phyloP scores from a whole-genome alignment of 1,140 invertebrate genomes.

The Heliconius eleuchia region DNA sequence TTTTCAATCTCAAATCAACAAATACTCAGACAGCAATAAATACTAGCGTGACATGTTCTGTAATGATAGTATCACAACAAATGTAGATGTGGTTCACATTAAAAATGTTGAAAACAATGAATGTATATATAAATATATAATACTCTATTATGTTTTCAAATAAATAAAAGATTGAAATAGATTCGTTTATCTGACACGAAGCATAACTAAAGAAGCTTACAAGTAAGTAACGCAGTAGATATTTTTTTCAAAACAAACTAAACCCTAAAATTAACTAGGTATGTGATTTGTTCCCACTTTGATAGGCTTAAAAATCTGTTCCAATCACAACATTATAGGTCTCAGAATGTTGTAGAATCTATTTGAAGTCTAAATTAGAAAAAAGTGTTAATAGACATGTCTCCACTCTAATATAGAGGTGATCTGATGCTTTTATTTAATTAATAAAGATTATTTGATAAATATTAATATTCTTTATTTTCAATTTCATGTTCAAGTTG shows the following conservation, averaged over 20 bases:
- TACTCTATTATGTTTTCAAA: not conserved
- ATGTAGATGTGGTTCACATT: conserved; percentile 52
- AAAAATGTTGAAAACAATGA: conserved; percentile 48
- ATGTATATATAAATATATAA: conserved; percentile 52
- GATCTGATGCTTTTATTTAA: no score
- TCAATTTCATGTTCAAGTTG: not conserved
- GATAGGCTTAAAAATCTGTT: conserved; percentile 45
- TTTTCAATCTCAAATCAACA: conserved; percentile 36
- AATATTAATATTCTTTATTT: no score
- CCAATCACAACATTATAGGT: not conserved
- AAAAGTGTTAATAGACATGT: no score
- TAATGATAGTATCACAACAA: conserved; percentile 57
- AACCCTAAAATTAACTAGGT: conserved; percentile 21
- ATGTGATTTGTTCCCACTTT: conserved; percentile 69
- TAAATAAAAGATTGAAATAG: conserved; percentile 66
- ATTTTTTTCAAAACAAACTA: not conserved
- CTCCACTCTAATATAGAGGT: not conserved
- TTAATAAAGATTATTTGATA: no score
- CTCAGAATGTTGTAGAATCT: conserved; percentile 36
- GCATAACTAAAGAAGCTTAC: not conserved
- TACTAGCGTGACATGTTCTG: conserved; percentile 34
- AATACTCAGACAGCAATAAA: conserved; percentile 25
- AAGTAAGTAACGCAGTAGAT: not conserved
- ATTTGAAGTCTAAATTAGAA: conserved; percentile 62
- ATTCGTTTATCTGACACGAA: conserved; percentile 50